phyloP scores from a whole-genome alignment of 2,113 vertebrate genomes.

The Panurus biarmicus region DNA sequence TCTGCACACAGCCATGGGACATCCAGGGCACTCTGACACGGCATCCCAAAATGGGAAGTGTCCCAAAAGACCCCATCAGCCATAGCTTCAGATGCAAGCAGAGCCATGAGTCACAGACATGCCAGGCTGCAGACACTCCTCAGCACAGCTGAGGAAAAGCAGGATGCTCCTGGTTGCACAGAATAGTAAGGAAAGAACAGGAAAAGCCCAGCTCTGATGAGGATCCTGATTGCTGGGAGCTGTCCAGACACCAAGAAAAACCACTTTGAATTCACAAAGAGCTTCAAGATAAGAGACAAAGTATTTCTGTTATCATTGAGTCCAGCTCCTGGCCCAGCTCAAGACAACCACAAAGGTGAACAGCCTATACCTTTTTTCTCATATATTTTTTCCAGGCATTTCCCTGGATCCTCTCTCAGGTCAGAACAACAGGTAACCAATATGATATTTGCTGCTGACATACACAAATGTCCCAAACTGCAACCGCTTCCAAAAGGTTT shows the following conservation, averaged over 20 bases:
- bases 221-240: not conserved
- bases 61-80: not conserved
- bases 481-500: not conserved
- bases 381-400: not conserved
- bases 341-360: not conserved
- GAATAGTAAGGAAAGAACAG: not conserved
- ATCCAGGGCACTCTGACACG: accelerated
- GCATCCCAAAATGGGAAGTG: not conserved
- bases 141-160: not conserved
- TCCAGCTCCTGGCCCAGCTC: not conserved
- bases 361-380: not conserved
- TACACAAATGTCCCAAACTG: not conserved
- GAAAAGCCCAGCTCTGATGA: not conserved
- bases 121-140: not conserved
- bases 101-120: not conserved
- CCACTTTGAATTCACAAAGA: not conserved
- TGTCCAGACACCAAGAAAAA: not conserved
- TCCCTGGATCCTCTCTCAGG: not conserved
- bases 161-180: not conserved
- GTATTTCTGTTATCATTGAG: accelerated
- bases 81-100: too few species aligned
- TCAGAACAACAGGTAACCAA: not conserved
- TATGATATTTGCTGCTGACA: not conserved
- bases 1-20: not conserved
- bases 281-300: not conserved